Evolutionary conservation across 2,888 invertebrate species (phyloP), one percentile per base, ranked within the genome.

Genomic region (Tenthredo scrophulariae): DNA sequence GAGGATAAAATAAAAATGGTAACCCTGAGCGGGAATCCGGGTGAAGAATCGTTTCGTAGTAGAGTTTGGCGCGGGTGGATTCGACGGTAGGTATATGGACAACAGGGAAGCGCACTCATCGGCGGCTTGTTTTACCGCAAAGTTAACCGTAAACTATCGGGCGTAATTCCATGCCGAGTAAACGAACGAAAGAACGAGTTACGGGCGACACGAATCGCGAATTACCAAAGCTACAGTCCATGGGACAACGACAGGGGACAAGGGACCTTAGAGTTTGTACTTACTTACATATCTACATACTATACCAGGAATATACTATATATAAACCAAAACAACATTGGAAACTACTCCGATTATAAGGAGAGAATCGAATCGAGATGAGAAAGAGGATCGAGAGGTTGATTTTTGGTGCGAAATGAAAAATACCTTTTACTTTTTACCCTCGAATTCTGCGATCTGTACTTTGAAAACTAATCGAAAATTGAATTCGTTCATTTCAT

Each of bases 51-150:
- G 67, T 67, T 33, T 67, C 67, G 15, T 1, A 29, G 13, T 22
- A 15, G 33, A 67, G 29, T 67, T 33, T 67, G 22, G 62, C 13
- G 62, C 62, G 62, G 62, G 62, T 58, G 58, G 65, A 37, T 67
- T 67, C 10, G 33, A 15, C 7, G 29, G 67, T 13, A 29, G 50
- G 18, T 33, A 58, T 89, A 58, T 89, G 90, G 87, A 87, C 89
- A 91, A 92, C 92, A 92, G 91, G 90, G 90, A 92, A 92, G 92
- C 91, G 90, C 92, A 92, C 92, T 92, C 91, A 91, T 92, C 88
- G 90, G 87, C 89, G 90, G 91, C 91, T 91, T 92, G 92, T 92
- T 92, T 91, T 46, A 89, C 88, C 90, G 89, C 88, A 88, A 46
- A 46, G 89, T 90, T 90, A 15, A 77, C 88, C 90, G 92, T 91